Conservation (phyloP, 2,888 invertebrate species). For the Nycteola revayana region DNA sequence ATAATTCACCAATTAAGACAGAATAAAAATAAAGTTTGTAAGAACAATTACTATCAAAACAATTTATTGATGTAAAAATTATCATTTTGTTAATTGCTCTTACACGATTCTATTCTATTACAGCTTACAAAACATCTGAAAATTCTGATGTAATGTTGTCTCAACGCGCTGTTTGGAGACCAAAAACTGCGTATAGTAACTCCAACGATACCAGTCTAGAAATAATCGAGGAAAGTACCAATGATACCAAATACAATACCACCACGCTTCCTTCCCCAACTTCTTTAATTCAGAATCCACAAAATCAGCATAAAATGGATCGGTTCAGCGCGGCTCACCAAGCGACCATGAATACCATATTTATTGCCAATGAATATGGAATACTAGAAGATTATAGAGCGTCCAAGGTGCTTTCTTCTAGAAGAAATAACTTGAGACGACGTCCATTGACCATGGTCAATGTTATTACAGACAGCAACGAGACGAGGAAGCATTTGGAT, state of each 20-base stretch:
- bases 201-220: not conserved
- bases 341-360: conserved; percentile 3
- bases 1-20: too few species aligned
- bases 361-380: conserved; percentile 37
- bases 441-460: conserved; percentile 58
- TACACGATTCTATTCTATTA: too few species aligned
- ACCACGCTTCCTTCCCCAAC: too few species aligned
- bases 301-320: too few species aligned
- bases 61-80: too few species aligned
- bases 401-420: conserved; percentile 44
- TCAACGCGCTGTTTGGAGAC: conserved; percentile 48
- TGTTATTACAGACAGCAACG: conserved; percentile 66
- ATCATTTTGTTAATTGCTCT: too few species aligned
- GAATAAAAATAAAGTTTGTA: too few species aligned
- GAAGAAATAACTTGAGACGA: conserved; percentile 51
- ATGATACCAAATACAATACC: not conserved
- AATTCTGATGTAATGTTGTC: conserved; percentile 49
- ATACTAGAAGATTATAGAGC: conserved; percentile 50
- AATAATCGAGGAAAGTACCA: conserved; percentile 4
- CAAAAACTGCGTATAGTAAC: not conserved
- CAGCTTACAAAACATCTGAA: conserved; percentile 62
- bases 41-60: too few species aligned
- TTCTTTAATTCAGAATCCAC: too few species aligned
- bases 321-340: too few species aligned
- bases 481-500: conserved; percentile 59